phyloP scores from a whole-genome alignment of 1,140 invertebrate genomes.

The Lamellibrachia luymesi region DNA sequence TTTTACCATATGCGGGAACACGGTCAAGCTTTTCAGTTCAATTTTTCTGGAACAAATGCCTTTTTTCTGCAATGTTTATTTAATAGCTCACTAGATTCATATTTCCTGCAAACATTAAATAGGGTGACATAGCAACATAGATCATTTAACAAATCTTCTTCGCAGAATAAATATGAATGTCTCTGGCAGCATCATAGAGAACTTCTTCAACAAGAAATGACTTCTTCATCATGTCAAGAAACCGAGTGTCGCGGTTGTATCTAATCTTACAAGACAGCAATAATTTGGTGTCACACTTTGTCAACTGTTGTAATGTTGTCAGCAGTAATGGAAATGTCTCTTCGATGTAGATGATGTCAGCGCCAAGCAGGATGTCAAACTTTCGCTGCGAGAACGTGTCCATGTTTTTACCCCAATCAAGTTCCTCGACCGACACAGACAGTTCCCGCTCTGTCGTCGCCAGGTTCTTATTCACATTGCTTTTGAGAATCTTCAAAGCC shows the following conservation, averaged over 20 bases:
- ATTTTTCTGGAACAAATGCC: no score
- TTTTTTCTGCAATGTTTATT: background rate
- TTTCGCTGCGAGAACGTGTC: conserved; percentile 22
- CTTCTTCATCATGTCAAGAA: conserved; percentile 41
- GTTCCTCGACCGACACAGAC: conserved; percentile 30
- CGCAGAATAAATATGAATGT: conserved; percentile 43
- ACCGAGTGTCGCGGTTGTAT: conserved; percentile 48
- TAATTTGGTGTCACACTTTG: conserved; percentile 36
- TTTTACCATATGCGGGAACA: no score
- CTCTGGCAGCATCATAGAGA: conserved; percentile 36
- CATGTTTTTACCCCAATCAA: conserved; percentile 48
- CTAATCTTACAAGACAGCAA: conserved; percentile 49
- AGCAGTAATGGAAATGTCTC: conserved; percentile 48
- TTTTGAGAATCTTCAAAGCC: conserved; percentile 37
- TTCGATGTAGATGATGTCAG: conserved; percentile 55
- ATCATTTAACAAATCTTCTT: conserved; percentile 19
- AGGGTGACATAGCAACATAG: background rate
- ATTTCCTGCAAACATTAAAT: background rate
- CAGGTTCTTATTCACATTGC: conserved; percentile 38
- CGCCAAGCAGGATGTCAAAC: conserved; percentile 52
- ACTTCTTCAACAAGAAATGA: conserved; percentile 41
- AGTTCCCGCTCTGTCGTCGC: background rate
- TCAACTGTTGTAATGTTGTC: conserved; percentile 42
- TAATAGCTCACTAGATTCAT: background rate
- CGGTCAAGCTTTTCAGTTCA: no score